Percentiles rank a stretch among this genome's conserved stretches.
phyloP scores from a whole-genome alignment of 2,888 invertebrate species.

The Conus canariensis region DNA sequence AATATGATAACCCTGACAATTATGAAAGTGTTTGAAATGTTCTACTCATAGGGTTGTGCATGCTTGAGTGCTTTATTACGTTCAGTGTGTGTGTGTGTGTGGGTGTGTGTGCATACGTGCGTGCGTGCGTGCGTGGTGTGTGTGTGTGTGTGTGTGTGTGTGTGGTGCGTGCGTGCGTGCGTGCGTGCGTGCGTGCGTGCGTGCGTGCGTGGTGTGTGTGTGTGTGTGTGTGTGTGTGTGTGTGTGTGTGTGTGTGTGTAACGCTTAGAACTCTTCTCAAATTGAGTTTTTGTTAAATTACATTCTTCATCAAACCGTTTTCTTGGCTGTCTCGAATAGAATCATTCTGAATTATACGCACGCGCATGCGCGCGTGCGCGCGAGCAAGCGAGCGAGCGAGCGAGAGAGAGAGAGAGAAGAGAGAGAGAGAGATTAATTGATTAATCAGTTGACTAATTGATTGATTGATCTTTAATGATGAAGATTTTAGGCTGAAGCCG shows the following conservation, averaged over 20 bases:
- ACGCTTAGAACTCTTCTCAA: background rate
- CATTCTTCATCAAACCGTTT: background rate
- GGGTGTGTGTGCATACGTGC: background rate
- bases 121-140: background rate
- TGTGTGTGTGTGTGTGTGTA: background rate
- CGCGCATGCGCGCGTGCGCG: background rate
- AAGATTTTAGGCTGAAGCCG: no score
- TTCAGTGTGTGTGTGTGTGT: background rate
- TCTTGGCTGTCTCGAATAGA: background rate
- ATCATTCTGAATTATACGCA: background rate
- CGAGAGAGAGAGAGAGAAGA: no score
- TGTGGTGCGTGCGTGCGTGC: conserved; percentile 19
- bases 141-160: conserved; percentile 33
- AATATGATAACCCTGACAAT: no score
- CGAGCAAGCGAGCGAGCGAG: background rate
- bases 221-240: conserved; percentile 21
- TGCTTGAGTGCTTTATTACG: no score
- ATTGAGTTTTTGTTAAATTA: background rate
- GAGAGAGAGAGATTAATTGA: no score
- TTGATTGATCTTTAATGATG: no score
- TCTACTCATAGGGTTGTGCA: no score
- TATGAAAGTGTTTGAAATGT: no score
- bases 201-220: background rate
- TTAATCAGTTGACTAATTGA: no score
- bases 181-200: background rate